Evolutionary conservation across 2,888 invertebrate genomes (phyloP).

Genomic region (Anthophora plumipes): DNA sequence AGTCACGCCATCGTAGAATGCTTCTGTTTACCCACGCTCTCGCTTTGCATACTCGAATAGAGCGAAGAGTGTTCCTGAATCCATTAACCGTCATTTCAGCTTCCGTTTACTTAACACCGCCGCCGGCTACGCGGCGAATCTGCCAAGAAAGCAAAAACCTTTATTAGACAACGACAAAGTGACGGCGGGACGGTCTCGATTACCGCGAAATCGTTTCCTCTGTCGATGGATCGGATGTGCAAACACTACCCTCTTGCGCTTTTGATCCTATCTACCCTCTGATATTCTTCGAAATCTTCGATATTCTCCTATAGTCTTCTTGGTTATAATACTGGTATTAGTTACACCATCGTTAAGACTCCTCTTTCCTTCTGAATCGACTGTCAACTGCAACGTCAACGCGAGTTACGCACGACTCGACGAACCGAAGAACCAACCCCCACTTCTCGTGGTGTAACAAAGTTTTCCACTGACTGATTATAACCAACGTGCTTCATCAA

Average conservation of each 20-base stretch:
- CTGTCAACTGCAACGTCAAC: conserved; percentile 48
- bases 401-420: conserved; percentile 58
- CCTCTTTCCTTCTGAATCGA: background rate
- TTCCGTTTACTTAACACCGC: conserved; percentile 69
- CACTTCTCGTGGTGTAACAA: conserved; percentile 37
- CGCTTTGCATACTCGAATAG: conserved; percentile 71
- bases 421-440: conserved; percentile 52
- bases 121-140: conserved; percentile 31
- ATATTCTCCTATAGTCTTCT: background rate
- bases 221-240: background rate
- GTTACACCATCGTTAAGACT: background rate
- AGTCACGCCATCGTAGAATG: conserved; percentile 53
- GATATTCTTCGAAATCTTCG: no score
- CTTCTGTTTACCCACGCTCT: conserved; percentile 65
- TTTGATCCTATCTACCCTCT: conserved; percentile 1
- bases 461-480: conserved; percentile 28
- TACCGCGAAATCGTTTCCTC: background rate
- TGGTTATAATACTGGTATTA: background rate
- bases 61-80: conserved; percentile 71
- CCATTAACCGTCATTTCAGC: conserved; percentile 69
- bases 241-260: background rate
- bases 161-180: conserved; percentile 48
- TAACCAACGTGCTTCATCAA: conserved; percentile 55
- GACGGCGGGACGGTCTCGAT: background rate
- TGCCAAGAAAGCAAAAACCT: conserved; percentile 72